Percentiles rank a stretch among this genome's conserved stretches.
phyloP scores from a whole-genome alignment of 2,797 vertebrate species.

The Masticophis lateralis region DNA sequence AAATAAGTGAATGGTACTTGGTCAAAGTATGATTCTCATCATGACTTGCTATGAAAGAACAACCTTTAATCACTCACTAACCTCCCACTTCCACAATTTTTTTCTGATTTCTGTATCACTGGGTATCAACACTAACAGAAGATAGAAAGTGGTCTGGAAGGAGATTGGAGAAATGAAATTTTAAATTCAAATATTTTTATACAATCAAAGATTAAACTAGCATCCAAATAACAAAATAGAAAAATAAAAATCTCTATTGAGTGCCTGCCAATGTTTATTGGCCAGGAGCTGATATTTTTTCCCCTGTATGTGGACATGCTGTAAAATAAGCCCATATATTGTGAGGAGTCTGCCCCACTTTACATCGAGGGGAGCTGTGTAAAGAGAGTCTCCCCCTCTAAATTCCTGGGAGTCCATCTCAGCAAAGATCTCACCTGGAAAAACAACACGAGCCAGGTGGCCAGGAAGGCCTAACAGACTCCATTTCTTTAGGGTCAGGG shows the following conservation, averaged over 20 bases:
- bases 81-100: background rate
- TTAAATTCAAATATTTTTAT: background rate
- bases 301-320: background rate
- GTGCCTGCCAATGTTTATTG: background rate
- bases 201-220: background rate
- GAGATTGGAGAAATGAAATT: background rate
- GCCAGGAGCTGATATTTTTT: background rate
- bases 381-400: too few species aligned
- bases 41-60: background rate
- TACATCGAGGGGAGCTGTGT: too few species aligned
- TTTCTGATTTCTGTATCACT: background rate
- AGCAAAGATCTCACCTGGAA: too few species aligned
- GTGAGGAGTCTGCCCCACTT: background rate
- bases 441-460: too few species aligned
- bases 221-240: background rate
- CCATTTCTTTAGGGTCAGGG: too few species aligned
- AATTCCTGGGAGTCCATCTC: too few species aligned
- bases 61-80: background rate
- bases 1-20: background rate
- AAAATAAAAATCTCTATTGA: background rate
- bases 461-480: too few species aligned
- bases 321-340: background rate
- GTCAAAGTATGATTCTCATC: background rate
- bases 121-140: background rate
- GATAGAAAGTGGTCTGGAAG: background rate